Base-by-base conservation (phyloP, 2,113 vertebrate genomes). In the Alosa alosa region DNA sequence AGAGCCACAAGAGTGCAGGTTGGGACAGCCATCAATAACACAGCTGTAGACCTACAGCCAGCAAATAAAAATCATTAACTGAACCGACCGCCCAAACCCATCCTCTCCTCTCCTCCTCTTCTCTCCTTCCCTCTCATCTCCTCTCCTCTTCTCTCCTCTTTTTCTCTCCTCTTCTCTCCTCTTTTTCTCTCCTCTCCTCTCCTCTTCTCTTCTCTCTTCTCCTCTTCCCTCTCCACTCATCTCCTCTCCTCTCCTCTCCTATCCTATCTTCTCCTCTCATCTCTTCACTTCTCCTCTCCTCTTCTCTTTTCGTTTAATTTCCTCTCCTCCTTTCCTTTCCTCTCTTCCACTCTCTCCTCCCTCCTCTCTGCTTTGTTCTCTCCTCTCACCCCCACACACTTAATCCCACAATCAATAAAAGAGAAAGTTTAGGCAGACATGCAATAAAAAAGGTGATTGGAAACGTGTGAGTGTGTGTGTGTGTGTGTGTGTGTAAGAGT, bases 11-110 rank as follows among this genome's bases (percentile, higher is more conserved):
- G 41, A 44, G 82, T 81, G 86, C 13, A 86, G 78, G 84, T 86
- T 82, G 83, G 81, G 46, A 88, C 82, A 84, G 81, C 87, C 82
- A 90, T 90, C 86, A 90, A 90, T 90, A 88, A 90, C 84, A 81
- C 47, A 57, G n/a, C 82, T 41, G 50, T 49, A 47, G 84, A 86
- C 84, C 82, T 82, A 41, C 84, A 81, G 84, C 68, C 7, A 64
- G 87, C 86, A 88, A 88, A 90, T 90, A 86, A 88, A 90, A 88
- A 86, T 81, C 83, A 90, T 86, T 88, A 88, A 85, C 86, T 86
- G 60, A 81, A 82, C 49, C 85, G 82, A 87, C 41, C 41, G 41
- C 52, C 84, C 86, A 83, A 52, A 47, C 46, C 50, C 11, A 3
- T 52, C 50, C 11, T 17, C 15, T 17, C 50, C 15, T n/a, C n/a